A percentile compares a stretch with the other conserved stretches of the same genome.
Evolutionary conservation across 1,140 invertebrate species (phyloP).

Genomic region (Achatina immaculata): DNA sequence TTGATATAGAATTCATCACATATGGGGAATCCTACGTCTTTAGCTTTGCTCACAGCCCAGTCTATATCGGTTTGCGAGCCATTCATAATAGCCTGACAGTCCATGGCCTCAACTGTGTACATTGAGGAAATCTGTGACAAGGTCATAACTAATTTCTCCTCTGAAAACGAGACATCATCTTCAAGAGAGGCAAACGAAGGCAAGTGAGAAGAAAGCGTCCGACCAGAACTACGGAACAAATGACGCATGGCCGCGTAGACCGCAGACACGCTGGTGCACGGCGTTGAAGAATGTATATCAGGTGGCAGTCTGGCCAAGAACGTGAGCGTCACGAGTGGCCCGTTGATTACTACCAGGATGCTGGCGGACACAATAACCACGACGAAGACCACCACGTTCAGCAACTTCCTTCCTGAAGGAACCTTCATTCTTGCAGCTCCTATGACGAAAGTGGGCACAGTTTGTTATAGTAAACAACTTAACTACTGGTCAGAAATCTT

Average conservation of each 20-base stretch:
- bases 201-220: neutral
- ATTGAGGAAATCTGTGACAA: neutral
- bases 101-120: neutral
- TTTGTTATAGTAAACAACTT: too few relatives aligned
- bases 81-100: neutral
- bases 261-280: neutral
- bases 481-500: too few relatives aligned
- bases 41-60: neutral
- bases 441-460: neutral
- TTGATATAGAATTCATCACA: neutral
- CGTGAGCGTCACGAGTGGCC: neutral
- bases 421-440: neutral
- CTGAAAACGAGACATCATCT: neutral
- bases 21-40: neutral
- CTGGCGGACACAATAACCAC: neutral
- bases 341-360: neutral
- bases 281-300: neutral
- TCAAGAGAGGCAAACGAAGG: neutral
- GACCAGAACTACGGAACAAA: neutral
- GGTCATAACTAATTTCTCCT: neutral
- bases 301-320: too few relatives aligned
- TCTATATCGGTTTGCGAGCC: neutral
- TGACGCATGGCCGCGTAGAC: neutral
- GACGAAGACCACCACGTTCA: neutral
- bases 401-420: neutral